phyloP scores from a whole-genome alignment of 2,113 vertebrate genomes.

The Sturnus vulgaris region DNA sequence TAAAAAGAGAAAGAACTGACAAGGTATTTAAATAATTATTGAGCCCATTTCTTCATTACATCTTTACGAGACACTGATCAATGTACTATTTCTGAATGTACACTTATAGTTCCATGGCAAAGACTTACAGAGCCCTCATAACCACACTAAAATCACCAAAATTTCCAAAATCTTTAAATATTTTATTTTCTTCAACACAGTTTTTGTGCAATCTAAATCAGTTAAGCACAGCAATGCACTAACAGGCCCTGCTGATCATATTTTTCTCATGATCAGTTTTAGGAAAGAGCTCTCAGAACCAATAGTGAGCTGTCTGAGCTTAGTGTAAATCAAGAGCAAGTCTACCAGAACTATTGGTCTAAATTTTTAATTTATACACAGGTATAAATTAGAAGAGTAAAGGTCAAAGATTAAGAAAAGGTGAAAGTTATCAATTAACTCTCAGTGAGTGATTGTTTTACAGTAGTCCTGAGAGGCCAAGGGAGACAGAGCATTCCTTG shows the following conservation, averaged over 20 bases:
- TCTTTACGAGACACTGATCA: neutral
- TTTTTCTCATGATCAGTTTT: neutral
- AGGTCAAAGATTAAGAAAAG: neutral
- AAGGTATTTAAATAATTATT: neutral
- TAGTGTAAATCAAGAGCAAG: neutral
- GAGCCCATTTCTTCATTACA: neutral
- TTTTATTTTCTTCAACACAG: neutral
- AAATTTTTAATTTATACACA: neutral
- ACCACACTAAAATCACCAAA: neutral
- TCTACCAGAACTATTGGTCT: neutral
- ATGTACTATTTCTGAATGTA: neutral
- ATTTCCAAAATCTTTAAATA: neutral
- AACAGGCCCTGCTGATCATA: neutral
- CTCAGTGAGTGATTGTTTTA: neutral
- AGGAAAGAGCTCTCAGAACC: neutral
- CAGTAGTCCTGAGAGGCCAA: neutral
- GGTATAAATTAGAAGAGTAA: neutral
- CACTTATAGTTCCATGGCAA: neutral
- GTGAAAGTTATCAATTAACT: constrained; percentile 12
- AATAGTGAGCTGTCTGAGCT: neutral
- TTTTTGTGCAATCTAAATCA: neutral
- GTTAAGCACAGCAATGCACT: neutral
- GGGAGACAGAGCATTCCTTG: neutral
- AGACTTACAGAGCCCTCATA: neutral
- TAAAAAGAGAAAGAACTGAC: neutral